Percentiles rank a stretch among this genome's conserved stretches.
phyloP scores from a whole-genome alignment of 2,888 invertebrate genomes.

The Aphrophora alni region DNA sequence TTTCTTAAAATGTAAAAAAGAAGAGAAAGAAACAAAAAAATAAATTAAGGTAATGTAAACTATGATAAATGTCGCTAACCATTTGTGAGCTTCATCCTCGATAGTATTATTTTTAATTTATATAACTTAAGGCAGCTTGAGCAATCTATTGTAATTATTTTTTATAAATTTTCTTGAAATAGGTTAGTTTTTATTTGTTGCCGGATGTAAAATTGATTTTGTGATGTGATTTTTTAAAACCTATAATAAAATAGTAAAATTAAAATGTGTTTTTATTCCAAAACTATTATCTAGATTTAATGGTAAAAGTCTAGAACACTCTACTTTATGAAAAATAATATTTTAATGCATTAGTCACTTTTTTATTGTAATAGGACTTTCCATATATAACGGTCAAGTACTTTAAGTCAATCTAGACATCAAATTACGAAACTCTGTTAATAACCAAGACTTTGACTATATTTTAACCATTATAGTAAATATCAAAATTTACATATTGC shows the following conservation, averaged over 20 bases:
- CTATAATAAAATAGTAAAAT: background rate
- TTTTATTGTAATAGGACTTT: no score
- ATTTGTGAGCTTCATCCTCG: conserved; percentile 35
- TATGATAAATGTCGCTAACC: conserved; percentile 34
- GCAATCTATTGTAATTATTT: conserved; percentile 34
- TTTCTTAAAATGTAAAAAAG: conserved; percentile 16
- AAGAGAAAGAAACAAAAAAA: background rate
- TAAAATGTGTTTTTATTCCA: background rate
- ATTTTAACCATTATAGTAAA: no score
- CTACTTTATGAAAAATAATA: no score
- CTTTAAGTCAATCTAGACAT: no score
- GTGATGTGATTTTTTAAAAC: background rate
- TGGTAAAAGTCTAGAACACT: no score
- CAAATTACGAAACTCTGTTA: no score
- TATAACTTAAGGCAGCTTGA: conserved; percentile 29
- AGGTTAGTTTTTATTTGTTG: conserved; percentile 30
- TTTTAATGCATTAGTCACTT: no score
- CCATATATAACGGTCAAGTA: no score
- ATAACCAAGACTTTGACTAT: no score
- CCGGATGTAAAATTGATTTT: background rate
- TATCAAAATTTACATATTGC: no score
- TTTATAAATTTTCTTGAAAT: conserved; percentile 25
- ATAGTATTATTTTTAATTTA: conserved; percentile 17
- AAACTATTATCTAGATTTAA: background rate
- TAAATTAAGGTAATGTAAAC: conserved; percentile 28